Evolutionary conservation across 2,113 vertebrate genomes (phyloP), one percentile per base, ranked within the genome.

Genomic region (Paracyprichromis sp.): DNA sequence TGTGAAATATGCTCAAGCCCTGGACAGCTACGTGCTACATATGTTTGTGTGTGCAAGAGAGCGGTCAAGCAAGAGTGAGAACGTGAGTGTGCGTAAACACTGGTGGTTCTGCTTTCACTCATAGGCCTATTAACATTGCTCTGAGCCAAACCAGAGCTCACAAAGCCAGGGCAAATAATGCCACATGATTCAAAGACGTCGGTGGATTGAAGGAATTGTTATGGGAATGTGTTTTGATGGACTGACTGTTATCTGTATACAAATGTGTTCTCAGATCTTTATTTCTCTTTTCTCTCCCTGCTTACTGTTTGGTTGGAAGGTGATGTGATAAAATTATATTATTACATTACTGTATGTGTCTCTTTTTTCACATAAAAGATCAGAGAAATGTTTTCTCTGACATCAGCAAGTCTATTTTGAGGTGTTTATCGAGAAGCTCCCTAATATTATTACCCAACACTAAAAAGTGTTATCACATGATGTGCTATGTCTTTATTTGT

Each of bases 1-100:
- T 89, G 92, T 91, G 89, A 90, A 93, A 89, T 87, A 89, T 90
- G 92, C 84, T 81, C 8, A 21, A 36, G 73, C 31, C 17, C 26
- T 24, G 78, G 63, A 82, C 43, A 81, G 38, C 79, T 80, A 40
- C 31, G 2, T 38, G 63, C 63, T 86, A 83, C 71, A 71, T 84
- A 43, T 83, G 80, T 87, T 57, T 88, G 83, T 45, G 10, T 87
- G 21, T 87, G 79, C 43, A 61, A 47, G 34, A 83, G 24, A 38
- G 63, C 26, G 2, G 7, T 50, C 43, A 36, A 82, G 50, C 36
- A 71, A 84, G 76, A 69, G 14, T 17, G 34, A 63, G 47, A n/a
- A 63, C 66, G 4, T 47, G 17, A 47, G 71, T 82, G 61, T 19
- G 89, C 57, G 63, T 84, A 80, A 88, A 90, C 79, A 85, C 31